Base-by-base conservation (phyloP, 30 jellyfish, hydroid and myxozoan species). In the Hydractinia symbiolongicarpus region DNA sequence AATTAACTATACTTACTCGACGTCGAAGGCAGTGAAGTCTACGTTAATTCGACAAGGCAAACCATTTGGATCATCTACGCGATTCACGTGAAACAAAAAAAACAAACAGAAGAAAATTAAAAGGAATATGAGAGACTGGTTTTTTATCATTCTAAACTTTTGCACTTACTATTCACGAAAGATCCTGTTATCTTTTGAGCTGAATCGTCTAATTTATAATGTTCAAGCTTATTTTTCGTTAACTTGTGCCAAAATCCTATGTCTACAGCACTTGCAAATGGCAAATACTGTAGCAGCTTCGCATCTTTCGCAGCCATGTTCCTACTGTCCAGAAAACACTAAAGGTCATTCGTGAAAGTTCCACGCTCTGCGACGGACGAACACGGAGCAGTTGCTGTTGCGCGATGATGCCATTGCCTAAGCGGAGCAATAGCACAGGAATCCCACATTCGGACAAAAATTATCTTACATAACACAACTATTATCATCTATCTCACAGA, bases 161-260 rank as follows among this genome's bases (percentile, higher is more conserved):
- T 72, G 8, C 19, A 51, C 88, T 73, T 81, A 89, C 97, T 82
- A 81, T 89, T 89, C 4, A 83, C 94, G 61, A 83, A 89, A 64
- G 85, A 78, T 6, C 95, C 97, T 30, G 56, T 54, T 11, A 89
- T 50, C 11, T 77, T 67, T 54, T 86, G 78, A 20, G 85, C 81
- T 11, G 97, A 73, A 13, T 89, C 95, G 67, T 89, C 97, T 17
- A 89, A 85, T 55, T 89, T 89, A 86, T 83, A 89, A 14, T 82
- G 88, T 69, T 89, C 97, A 15, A 89, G 90, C 79, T 89, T 89
- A 79, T 89, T 84, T 69, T 83, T 83, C 50, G 89, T 84, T 20
- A 89, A 88, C 44, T 73, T 68, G 55, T 84, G 97, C 97, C 97
- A 89, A 82, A 89, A 89, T 5, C 97, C 95, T 44, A 89, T 89